Evolutionary conservation across 2,113 vertebrate genomes (phyloP).

Genomic region (Atlantisia rogersi): DNA sequence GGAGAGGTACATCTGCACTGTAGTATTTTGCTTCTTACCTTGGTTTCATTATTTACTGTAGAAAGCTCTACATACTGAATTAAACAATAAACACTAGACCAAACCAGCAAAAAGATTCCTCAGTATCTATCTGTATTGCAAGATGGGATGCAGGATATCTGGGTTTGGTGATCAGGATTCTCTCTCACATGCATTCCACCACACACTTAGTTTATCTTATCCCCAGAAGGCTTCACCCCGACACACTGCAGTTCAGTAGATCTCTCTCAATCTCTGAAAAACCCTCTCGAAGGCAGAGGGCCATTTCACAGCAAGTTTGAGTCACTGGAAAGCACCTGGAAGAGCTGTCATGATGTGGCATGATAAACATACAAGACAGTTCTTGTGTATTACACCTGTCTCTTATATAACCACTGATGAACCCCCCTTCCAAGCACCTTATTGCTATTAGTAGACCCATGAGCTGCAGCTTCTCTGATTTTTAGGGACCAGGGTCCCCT

Average conservation of each 20-base stretch:
- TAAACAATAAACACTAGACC: background rate
- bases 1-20: background rate
- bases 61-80: background rate
- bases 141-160: background rate
- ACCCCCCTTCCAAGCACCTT: background rate
- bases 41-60: background rate
- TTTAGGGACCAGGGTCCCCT: background rate
- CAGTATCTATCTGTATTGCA: background rate
- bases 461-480: background rate
- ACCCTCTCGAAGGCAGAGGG: background rate
- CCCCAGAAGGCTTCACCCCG: background rate
- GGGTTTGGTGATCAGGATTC: background rate
- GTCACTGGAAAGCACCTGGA: background rate
- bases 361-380: background rate
- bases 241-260: background rate
- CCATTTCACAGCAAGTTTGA: background rate
- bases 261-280: background rate
- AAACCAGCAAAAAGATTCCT: background rate
- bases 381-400: background rate
- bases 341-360: background rate
- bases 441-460: background rate
- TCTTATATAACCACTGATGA: background rate
- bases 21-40: background rate
- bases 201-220: background rate
- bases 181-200: background rate